phyloP scores from a whole-genome alignment of 2,113 vertebrate species.

The Naja naja region DNA sequence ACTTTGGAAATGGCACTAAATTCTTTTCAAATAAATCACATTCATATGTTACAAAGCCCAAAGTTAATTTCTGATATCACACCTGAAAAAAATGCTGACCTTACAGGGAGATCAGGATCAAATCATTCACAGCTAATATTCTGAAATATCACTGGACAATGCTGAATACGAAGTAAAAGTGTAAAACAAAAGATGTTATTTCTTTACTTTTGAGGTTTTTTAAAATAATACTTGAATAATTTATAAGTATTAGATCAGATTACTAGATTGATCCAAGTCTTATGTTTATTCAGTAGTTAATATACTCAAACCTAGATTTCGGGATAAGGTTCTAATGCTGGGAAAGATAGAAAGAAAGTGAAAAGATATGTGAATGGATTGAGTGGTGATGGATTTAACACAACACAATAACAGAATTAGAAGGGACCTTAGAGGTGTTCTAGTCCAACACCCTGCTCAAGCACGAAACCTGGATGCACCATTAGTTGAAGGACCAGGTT shows the following conservation, averaged over 20 bases:
- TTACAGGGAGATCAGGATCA: not conserved
- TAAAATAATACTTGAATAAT: not conserved
- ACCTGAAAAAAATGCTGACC: too few species aligned
- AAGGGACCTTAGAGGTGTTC: too few species aligned
- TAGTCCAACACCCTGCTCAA: too few species aligned
- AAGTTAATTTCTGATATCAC: not conserved
- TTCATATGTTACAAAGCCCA: not conserved
- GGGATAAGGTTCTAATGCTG: not conserved
- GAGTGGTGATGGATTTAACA: not conserved
- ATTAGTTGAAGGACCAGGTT: not conserved
- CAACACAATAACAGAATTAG: too few species aligned
- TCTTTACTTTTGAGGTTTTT: not conserved
- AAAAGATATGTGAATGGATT: not conserved
- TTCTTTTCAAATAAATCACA: not conserved
- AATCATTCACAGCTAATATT: not conserved
- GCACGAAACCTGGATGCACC: not conserved
- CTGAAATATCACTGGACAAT: not conserved
- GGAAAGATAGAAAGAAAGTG: not conserved
- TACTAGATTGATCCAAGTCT: not conserved
- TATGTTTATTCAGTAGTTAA: not conserved
- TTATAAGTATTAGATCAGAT: not conserved
- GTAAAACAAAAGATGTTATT: not conserved
- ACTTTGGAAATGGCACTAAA: not conserved
- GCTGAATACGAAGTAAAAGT: not conserved
- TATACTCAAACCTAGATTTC: not conserved